phyloP scores from a whole-genome alignment of 2,888 invertebrate species.

The Conistra vaccinii region DNA sequence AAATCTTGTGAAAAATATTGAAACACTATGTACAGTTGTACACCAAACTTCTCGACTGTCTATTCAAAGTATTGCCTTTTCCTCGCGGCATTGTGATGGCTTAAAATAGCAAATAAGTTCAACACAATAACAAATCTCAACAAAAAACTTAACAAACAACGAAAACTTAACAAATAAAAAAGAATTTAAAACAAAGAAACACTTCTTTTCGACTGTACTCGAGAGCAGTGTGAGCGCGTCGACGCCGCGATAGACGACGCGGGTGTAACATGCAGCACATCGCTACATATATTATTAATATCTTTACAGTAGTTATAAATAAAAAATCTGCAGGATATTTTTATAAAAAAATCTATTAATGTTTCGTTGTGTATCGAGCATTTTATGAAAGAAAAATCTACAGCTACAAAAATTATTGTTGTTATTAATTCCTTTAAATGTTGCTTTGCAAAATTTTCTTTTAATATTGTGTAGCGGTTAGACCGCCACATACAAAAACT shows the following conservation, averaged over 20 bases:
- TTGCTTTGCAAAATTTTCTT: constrained; percentile 45
- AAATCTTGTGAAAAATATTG: too few species aligned
- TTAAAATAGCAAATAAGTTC: too few species aligned
- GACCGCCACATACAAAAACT: too few species aligned
- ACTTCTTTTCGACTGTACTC: constrained; percentile 4
- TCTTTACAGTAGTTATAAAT: constrained; percentile 16
- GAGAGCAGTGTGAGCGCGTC: not conserved
- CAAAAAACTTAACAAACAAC: too few species aligned
- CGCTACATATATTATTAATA: constrained; percentile 7
- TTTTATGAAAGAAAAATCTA: not conserved
- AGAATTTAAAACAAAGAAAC: not conserved
- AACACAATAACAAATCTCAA: too few species aligned
- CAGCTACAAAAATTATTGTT: not conserved
- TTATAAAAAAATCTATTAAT: constrained; percentile 8
- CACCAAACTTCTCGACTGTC: too few species aligned
- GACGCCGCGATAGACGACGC: not conserved
- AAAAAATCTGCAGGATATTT: constrained; percentile 21
- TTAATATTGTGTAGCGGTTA: too few species aligned
- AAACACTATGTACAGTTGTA: too few species aligned
- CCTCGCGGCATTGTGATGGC: too few species aligned
- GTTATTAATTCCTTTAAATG: not conserved
- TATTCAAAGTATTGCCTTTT: too few species aligned
- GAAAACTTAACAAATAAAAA: too few species aligned
- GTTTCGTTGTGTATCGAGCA: not conserved
- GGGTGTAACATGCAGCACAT: too few species aligned